These are phyloP conservation scores for Drosophila funebris DNA, from an alignment of 1,140 invertebrate species.

Conservation along the genomic window DNA sequence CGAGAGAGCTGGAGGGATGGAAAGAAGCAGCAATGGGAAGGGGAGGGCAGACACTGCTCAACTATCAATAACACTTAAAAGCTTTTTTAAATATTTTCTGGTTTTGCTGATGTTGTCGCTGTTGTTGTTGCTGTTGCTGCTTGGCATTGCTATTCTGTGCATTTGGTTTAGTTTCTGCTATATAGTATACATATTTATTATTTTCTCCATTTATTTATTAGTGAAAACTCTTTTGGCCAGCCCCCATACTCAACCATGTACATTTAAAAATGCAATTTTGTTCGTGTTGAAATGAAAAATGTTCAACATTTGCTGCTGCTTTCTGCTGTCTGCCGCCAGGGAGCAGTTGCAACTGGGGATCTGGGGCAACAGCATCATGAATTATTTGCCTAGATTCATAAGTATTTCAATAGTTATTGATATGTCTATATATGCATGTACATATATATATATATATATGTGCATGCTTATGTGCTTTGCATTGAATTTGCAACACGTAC, in stretches of 20 bases:
- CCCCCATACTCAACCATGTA: neutral
- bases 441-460: constrained; percentile 9
- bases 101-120: constrained; percentile 28
- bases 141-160: constrained; percentile 49
- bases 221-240: constrained; percentile 46
- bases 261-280: constrained; percentile 78
- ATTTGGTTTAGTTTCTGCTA: constrained; percentile 60
- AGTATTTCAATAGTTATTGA: constrained; percentile 73
- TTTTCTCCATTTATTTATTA: constrained; percentile 67
- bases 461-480: neutral
- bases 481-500: constrained; percentile 4
- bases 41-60: constrained; percentile 31
- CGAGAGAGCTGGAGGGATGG: neutral
- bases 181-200: constrained; percentile 70
- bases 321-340: constrained; percentile 23
- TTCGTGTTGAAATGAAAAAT: constrained; percentile 73
- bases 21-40: neutral
- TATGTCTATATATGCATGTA: constrained; percentile 13
- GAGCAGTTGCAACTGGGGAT: constrained; percentile 26
- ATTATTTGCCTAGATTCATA: constrained; percentile 61
- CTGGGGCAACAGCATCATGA: constrained; percentile 42
- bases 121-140: constrained; percentile 31
- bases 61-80: constrained; percentile 82
- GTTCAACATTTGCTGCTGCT: constrained; percentile 49
- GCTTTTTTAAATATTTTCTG: constrained; percentile 78